Evolutionary conservation across 2,113 vertebrate genomes (phyloP), one percentile per base, ranked within the genome.

Genomic region (Psittacara wagleri): DNA sequence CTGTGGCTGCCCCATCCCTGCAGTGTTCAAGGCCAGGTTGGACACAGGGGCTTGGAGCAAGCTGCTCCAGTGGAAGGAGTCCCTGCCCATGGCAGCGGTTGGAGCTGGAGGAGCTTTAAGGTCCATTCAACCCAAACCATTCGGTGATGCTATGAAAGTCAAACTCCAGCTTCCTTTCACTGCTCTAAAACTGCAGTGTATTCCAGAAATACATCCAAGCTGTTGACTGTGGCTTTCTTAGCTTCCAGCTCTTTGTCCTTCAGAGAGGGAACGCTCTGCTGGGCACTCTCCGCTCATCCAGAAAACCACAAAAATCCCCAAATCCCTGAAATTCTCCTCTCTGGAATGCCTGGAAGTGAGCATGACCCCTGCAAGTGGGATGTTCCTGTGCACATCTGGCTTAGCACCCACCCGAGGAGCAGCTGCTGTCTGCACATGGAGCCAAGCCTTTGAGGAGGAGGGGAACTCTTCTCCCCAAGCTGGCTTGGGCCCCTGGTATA

Each of bases 251-350:
- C 83, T 48, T 90, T 49, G 62, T 49, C 4, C 66, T 89, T 49
- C 28, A 37, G 69, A 57, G 76, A 66, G 41, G 2, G 25, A 41
- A 25, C 10, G 48, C 63, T 28, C 52, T 17, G 48, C 48, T 25
- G 46, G 39, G 59, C 22, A 11, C 62, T 19, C 28, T 19, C 33
- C 33, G 28, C 7, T 20, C 5, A 2, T 7, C 44, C 23, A 62
- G n/a, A 59, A 48, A 17, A 41, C 17, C 16, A 11, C 9, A 46
- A 69, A 48, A 63, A 25, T 1, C 2, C 39, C 68, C 13, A 9
- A 25, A 69, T 24, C 3, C 11, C 20, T 18, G 9, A 35, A 0
- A 7, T n/a, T 33, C 73, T 66, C 29, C 54, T 1, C 13, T 1
- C 41, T 7, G 9, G 43, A 49, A 51, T 62, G 54, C 5, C 41